Evolutionary conservation across 2,888 invertebrate genomes (phyloP).

Genomic region (Vesta saturnalis): DNA sequence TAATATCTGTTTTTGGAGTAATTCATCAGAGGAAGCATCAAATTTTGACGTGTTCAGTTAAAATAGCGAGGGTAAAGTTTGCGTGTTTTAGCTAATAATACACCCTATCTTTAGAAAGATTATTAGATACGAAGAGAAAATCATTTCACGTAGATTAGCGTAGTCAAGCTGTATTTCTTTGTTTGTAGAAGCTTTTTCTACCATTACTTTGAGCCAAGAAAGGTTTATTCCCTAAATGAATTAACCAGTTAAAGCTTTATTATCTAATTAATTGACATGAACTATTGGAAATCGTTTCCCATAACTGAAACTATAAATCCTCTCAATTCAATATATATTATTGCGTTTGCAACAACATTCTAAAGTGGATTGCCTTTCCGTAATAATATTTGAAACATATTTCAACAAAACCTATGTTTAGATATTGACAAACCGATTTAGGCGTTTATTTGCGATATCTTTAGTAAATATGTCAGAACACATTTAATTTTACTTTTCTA

Average conservation of each 20-base stretch:
- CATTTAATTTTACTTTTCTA: neutral
- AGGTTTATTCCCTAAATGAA: neutral
- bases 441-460: neutral
- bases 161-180: conserved; percentile 6
- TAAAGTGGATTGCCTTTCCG: neutral
- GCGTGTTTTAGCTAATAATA: conserved; percentile 31
- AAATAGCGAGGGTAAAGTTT: conserved; percentile 5
- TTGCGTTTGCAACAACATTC: neutral
- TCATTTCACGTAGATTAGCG: conserved; percentile 28
- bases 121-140: conserved; percentile 35
- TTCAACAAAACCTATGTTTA: neutral
- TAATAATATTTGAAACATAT: no score
- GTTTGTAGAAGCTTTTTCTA: neutral
- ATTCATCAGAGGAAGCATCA: neutral
- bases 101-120: conserved; percentile 30
- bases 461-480: no score
- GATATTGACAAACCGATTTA: neutral
- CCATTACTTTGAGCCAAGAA: neutral
- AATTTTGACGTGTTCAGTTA: conserved; percentile 4
- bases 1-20: neutral
- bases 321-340: no score
- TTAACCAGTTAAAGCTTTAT: neutral
- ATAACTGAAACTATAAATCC: no score
- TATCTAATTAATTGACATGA: neutral
- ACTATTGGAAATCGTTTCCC: neutral